phyloP scores from a whole-genome alignment of 2,113 vertebrate genomes.

The Tichodroma muraria region DNA sequence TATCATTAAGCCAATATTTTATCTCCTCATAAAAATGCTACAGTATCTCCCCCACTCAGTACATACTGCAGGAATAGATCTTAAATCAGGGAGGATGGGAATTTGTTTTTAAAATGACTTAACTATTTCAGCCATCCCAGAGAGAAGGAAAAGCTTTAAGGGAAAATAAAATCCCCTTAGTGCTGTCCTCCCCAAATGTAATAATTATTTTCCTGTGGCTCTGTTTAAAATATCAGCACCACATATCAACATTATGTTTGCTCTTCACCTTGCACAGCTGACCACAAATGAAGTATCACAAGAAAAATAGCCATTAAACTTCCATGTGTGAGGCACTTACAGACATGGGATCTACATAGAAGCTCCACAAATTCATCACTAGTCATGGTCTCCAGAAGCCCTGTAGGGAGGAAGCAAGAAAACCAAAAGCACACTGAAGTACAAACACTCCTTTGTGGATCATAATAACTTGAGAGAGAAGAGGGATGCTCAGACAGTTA shows the following conservation, averaged over 20 bases:
- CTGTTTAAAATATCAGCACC: neutral
- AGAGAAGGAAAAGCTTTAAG: constrained; percentile 2
- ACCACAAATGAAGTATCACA: neutral
- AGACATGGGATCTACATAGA: neutral
- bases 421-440: neutral
- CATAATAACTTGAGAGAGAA: neutral
- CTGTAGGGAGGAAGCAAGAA: neutral
- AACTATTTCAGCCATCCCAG: constrained; percentile 30
- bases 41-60: neutral
- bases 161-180: neutral
- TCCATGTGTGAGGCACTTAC: neutral
- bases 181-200: neutral
- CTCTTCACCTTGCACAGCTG: neutral
- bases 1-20: constrained; percentile 67
- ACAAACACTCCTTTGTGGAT: neutral
- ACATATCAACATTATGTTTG: neutral
- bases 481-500: neutral
- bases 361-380: neutral
- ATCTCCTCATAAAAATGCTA: constrained; percentile 59
- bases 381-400: neutral
- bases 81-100: constrained; percentile 25
- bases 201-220: neutral
- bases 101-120: constrained; percentile 51
- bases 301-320: neutral
- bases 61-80: constrained; percentile 13